A percentile compares a stretch with the other conserved stretches of the same genome.
Evolutionary conservation across 1,140 invertebrate genomes (phyloP).

Genomic region (Stegodyphus dumicola): DNA sequence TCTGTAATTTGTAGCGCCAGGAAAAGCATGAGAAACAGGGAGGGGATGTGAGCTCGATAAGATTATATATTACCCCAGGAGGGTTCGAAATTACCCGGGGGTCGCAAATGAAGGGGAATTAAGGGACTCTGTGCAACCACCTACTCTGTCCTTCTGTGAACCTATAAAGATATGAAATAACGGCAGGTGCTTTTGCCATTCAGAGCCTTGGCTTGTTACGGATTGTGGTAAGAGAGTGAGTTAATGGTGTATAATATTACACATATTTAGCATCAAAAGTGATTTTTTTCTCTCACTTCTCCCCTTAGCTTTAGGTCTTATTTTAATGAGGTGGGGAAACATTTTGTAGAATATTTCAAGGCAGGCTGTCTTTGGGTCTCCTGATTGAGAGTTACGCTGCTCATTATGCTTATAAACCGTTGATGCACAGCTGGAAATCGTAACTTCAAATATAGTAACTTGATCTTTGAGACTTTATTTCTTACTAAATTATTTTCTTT

Average conservation of each 20-base stretch:
- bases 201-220: neutral
- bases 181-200: neutral
- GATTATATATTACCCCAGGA: constrained; percentile 34
- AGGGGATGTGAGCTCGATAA: constrained; percentile 5
- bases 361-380: too few relatives aligned
- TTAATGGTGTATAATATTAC: constrained; percentile 44
- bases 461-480: too few relatives aligned
- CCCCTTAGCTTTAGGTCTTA: neutral
- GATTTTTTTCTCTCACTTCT: neutral
- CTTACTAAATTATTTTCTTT: too few relatives aligned
- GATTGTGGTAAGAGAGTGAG: constrained; percentile 18
- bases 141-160: neutral
- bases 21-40: neutral
- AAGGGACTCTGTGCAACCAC: neutral
- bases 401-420: too few relatives aligned
- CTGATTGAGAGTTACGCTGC: too few relatives aligned
- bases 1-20: constrained; percentile 45
- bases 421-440: too few relatives aligned
- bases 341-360: too few relatives aligned
- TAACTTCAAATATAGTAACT: too few relatives aligned
- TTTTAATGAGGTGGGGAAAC: constrained; percentile 15
- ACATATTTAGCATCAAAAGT: neutral
- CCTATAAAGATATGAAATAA: constrained; percentile 45
- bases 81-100: constrained; percentile 43
- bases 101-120: constrained; percentile 27